Evolutionary conservation across 1,140 invertebrate genomes (phyloP), one percentile per base, ranked within the genome.

Genomic region (Eurytemora carolleeae): DNA sequence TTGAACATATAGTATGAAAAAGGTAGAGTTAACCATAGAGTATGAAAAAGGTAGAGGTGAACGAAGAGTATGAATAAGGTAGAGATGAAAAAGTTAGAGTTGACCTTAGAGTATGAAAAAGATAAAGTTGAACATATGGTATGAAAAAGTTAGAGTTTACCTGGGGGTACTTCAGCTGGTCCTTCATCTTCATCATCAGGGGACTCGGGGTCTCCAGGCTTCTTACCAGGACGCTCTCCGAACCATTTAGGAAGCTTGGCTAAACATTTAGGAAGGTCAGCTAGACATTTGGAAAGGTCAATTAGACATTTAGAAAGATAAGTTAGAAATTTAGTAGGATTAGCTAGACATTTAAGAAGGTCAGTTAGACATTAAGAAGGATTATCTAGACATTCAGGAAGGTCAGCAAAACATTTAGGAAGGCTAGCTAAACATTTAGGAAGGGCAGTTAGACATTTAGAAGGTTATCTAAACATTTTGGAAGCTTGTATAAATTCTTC

Each of bases 321-420:
- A n/a, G n/a, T n/a, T n/a, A n/a, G n/a, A n/a, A n/a, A n/a, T n/a
- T n/a, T n/a, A n/a, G n/a, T n/a, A n/a, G n/a, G n/a, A n/a, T n/a
- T n/a, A n/a, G n/a, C n/a, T n/a, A n/a, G n/a, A n/a, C n/a, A n/a
- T n/a, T n/a, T n/a, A n/a, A n/a, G n/a, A n/a, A n/a, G n/a, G n/a
- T n/a, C n/a, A n/a, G n/a, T n/a, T n/a, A n/a, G n/a, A n/a, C n/a
- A n/a, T n/a, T n/a, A n/a, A 64, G 87, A 86, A 74, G 86, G 78
- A 75, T 90, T 87, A 70, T 87, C 87, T 78, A 90, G 89, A 86
- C 87, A 91, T 74, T 90, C 90, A 66, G 86, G 87, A 74, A 90
- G 77, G 78, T 84, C 83, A 77, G 85, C 87, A 89, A 70, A 71
- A 70, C 55, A n/a, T n/a, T 15, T 26, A 31, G 65, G n/a, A n/a